Evolutionary conservation across 2,797 vertebrate species (phyloP).

Genomic region (Siniperca scherzeri): DNA sequence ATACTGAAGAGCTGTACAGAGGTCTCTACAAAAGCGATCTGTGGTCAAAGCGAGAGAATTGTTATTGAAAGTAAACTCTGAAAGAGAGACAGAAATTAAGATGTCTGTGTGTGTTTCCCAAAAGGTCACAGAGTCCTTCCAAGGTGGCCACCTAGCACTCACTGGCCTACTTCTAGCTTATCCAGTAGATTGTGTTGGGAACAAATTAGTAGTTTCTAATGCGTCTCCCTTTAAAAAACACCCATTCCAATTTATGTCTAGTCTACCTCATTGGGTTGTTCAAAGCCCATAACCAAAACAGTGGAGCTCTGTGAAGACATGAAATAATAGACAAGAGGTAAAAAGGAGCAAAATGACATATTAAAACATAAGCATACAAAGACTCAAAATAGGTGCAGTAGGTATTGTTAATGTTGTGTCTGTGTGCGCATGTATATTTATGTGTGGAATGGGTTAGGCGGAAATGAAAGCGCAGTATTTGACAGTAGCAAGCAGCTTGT

Average conservation of each 20-base stretch:
- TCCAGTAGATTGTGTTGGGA: conserved; percentile 24
- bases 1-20: neutral
- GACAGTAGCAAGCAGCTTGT: conserved; percentile 54
- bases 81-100: conserved; percentile 5
- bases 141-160: conserved; percentile 37
- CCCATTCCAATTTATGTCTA: neutral
- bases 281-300: neutral
- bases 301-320: neutral
- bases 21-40: neutral
- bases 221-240: conserved; percentile 9
- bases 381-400: too few species aligned
- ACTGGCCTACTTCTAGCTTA: conserved; percentile 56
- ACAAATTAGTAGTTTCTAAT: conserved; percentile 44
- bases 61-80: neutral
- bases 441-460: conserved; percentile 27
- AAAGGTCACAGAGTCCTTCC: conserved; percentile 26
- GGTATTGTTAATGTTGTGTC: neutral
- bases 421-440: neutral
- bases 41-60: neutral
- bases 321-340: neutral
- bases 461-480: conserved; percentile 55
- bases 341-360: neutral
- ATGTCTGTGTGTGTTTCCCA: conserved; percentile 15
- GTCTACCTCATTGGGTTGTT: neutral
- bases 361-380: neutral